Evolutionary conservation across 2,113 vertebrate genomes (phyloP).

Genomic region (Stictonetta naevosa): DNA sequence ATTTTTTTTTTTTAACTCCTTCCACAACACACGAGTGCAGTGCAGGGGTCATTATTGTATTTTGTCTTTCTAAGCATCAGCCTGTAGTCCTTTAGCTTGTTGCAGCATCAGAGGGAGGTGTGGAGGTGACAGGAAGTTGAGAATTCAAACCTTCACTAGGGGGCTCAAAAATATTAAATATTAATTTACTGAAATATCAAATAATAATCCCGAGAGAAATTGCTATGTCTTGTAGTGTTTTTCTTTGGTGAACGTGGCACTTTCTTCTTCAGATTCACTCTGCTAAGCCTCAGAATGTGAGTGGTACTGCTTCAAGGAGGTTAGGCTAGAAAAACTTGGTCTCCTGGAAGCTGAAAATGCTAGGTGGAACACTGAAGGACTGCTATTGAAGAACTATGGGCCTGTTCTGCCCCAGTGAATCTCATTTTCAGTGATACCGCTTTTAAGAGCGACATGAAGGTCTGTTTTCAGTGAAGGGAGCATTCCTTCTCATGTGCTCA

Average conservation of each 20-base stretch:
- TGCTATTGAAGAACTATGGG: not conserved
- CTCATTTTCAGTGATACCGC: too few species aligned
- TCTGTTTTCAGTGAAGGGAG: not conserved
- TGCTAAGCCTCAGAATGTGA: not conserved
- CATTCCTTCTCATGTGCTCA: not conserved
- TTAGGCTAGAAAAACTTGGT: not conserved
- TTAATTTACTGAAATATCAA: not conserved
- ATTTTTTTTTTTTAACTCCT: not conserved
- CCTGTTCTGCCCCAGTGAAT: fast-evolving
- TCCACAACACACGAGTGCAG: too few species aligned
- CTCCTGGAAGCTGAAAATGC: not conserved
- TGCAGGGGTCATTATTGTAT: fast-evolving
- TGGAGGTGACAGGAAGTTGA: not conserved
- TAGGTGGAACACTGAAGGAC: not conserved
- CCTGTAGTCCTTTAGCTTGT: not conserved
- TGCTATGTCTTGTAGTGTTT: fast-evolving
- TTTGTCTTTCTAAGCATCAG: not conserved
- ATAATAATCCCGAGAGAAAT: not conserved
- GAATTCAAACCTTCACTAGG: not conserved
- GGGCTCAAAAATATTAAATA: not conserved
- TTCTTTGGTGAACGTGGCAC: not conserved
- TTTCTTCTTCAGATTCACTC: fast-evolving
- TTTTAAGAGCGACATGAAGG: too few species aligned
- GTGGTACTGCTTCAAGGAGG: not conserved
- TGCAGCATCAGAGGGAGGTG: not conserved